Base-by-base conservation (phyloP, 2,888 invertebrate genomes). In the Lithophane leautieri region DNA sequence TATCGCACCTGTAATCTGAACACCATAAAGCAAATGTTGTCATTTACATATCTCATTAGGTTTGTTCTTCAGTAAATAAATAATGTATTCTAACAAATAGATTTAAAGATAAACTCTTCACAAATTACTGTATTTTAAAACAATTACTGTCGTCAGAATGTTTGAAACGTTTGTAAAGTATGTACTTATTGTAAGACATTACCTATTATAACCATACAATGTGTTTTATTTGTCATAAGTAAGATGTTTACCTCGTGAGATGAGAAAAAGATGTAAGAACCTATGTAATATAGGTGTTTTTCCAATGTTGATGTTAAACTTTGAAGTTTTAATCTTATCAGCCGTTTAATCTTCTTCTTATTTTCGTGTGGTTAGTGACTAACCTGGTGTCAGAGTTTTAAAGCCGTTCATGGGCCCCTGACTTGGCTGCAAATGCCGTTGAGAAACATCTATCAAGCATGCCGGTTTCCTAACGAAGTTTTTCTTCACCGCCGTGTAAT, bases 31-130 rank as follows among this genome's bases (percentile, higher is more conserved):
- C 73, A 70, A 80, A 78, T 60, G 63, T 70, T 74, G 56, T 78
- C 72, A 78, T 86, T 86, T 74, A 72, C 78, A 78, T 86, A 76
- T 68, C 61, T 61, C 76, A 75, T 79, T 78, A 63, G 25, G 63
- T 76, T 66, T 76, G 75, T 79, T 86, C 58, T 76, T 68, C 60
- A 70, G 65, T 71, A 87, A 83, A 82, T 80, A 78, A 74, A 82
- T 73, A 60, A 73, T 71, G 56, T 78, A 50, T 71, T 54, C 22
- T 22, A 72, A 79, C 73, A 76, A 71, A 70, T 67, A 67, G 61
- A 34, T 52, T 65, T 78, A 70, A 68, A 86, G 73, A 84, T 84
- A 84, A 72, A 78, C 28, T 42, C 71, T 42, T 58, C n/a, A 71
- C 65, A 81, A 76, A 77, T 74, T 40, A 56, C 70, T 61, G 61